Conservation (phyloP, 2,888 invertebrate genomes). For the Callyntrura sp. region DNA sequence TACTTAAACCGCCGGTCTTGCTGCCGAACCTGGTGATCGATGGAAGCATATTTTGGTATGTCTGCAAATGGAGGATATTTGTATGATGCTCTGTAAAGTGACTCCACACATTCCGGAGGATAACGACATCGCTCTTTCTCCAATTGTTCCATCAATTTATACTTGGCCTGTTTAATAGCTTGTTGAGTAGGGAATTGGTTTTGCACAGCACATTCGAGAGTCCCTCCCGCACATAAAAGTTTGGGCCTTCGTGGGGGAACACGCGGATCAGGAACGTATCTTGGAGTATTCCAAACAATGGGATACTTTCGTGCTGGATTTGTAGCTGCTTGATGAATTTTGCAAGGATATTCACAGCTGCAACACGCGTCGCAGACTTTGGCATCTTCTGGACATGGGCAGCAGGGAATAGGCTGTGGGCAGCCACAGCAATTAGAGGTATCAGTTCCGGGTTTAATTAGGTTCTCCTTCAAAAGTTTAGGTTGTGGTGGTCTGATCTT, state of each 20-base stretch:
- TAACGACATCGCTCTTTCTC: conserved; percentile 81
- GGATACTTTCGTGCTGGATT: conserved; percentile 82
- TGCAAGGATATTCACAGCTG: conserved; percentile 82
- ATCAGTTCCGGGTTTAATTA: conserved; percentile 83
- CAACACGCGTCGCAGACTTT: conserved; percentile 82
- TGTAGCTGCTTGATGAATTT: conserved; percentile 82
- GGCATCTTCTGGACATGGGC: conserved; percentile 81
- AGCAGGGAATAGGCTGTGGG: conserved; percentile 81
- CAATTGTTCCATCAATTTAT: conserved; percentile 79
- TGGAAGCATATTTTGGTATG: conserved; percentile 81
- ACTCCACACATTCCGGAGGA: conserved; percentile 82
- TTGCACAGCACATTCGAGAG: conserved; percentile 82
- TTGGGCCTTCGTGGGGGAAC: conserved; percentile 80
- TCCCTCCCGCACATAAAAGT: conserved; percentile 82
- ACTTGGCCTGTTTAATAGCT: conserved; percentile 81
- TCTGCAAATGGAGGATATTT: conserved; percentile 80
- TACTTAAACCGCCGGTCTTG: background rate
- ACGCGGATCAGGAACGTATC: conserved; percentile 82
- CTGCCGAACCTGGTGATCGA: conserved; percentile 74
- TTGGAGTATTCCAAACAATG: conserved; percentile 79
- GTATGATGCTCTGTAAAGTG: conserved; percentile 79
- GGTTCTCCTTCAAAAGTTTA: conserved; percentile 77
- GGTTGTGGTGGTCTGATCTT: conserved; percentile 70
- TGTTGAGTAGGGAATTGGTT: conserved; percentile 82
- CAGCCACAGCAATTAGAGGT: conserved; percentile 81